Evolutionary conservation across 2,888 invertebrate species (phyloP).

Genomic region (Antitype chi): DNA sequence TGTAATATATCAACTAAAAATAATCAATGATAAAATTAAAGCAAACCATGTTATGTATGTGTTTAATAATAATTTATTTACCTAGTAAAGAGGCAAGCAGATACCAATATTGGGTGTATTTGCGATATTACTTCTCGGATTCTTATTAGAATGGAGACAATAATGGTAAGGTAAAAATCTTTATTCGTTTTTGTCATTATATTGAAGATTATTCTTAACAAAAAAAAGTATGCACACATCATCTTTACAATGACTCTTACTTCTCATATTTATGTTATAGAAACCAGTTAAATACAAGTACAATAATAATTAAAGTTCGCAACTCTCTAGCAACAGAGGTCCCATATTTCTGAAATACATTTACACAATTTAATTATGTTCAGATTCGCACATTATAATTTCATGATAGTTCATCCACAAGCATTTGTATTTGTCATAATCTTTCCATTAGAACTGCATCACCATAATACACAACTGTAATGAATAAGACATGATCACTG

Average conservation of each 20-base stretch:
- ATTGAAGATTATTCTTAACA: neutral
- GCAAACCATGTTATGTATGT: slow-evolving; percentile 12
- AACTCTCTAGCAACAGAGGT: neutral
- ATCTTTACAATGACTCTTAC: neutral
- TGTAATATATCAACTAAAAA: slow-evolving; percentile 1
- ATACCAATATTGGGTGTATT: neutral
- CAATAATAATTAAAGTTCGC: neutral
- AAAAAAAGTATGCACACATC: neutral
- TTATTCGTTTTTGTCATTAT: slow-evolving; percentile 1
- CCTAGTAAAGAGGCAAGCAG: slow-evolving; percentile 4
- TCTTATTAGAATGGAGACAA: slow-evolving; percentile 53
- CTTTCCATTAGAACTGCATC: slow-evolving; percentile 23
- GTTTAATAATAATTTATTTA: slow-evolving; percentile 1
- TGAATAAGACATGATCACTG: slow-evolving; percentile 14
- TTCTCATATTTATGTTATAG: neutral
- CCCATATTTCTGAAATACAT: neutral
- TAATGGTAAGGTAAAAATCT: slow-evolving; percentile 34
- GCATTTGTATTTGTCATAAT: slow-evolving; percentile 35
- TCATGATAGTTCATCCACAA: slow-evolving; percentile 27
- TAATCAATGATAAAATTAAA: slow-evolving; percentile 11
- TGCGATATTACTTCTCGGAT: slow-evolving; percentile 12
- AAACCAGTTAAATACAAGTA: slow-evolving; percentile 2
- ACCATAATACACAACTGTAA: slow-evolving; percentile 19
- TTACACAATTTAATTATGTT: slow-evolving; percentile 5
- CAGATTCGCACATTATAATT: slow-evolving; percentile 4